Percentiles rank a stretch among this genome's conserved stretches.
These are phyloP conservation scores for Zaprionus camerounensis DNA, from an alignment of 1,140 invertebrate genomes.

Conservation along the genomic window DNA sequence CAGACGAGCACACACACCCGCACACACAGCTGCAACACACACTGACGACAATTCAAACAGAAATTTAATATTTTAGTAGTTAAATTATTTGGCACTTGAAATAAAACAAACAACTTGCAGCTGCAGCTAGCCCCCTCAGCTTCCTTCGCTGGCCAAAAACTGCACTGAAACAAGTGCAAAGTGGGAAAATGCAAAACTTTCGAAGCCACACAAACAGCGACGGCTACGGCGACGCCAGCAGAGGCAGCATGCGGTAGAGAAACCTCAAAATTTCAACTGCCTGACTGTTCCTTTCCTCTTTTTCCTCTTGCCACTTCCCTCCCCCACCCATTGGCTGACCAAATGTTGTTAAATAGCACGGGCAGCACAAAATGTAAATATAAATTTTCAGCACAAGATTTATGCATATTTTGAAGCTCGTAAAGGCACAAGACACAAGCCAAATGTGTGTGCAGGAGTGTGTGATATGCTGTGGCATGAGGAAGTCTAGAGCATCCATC, in stretches of 20 bases:
- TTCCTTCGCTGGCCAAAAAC: slow-evolving; percentile 35
- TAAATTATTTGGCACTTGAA: slow-evolving; percentile 82
- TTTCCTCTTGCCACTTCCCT: background rate
- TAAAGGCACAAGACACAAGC: slow-evolving; percentile 36
- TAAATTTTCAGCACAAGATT: slow-evolving; percentile 75
- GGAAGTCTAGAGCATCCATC: slow-evolving; percentile 2
- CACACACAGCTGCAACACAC: slow-evolving; percentile 8
- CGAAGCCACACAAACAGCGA: slow-evolving; percentile 48
- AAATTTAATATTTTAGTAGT: slow-evolving; percentile 82
- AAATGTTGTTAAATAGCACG: slow-evolving; percentile 81
- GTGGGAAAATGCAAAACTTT: slow-evolving; percentile 80
- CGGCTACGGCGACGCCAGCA: slow-evolving; percentile 25
- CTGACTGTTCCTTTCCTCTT: background rate
- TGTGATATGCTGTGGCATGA: background rate
- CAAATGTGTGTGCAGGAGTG: slow-evolving; percentile 9
- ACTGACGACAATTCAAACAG: slow-evolving; percentile 73
- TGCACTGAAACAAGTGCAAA: slow-evolving; percentile 63
- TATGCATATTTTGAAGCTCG: slow-evolving; percentile 74
- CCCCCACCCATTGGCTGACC: slow-evolving; percentile 41
- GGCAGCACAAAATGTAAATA: slow-evolving; percentile 74
- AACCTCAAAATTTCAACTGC: slow-evolving; percentile 54
- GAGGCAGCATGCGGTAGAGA: slow-evolving; percentile 33
- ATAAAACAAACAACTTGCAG: slow-evolving; percentile 78
- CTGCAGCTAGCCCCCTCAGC: slow-evolving; percentile 22
- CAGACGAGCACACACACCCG: slow-evolving; percentile 10